Conservation (phyloP, 2,888 invertebrate genomes). For the Archaeoteleia sp. region DNA sequence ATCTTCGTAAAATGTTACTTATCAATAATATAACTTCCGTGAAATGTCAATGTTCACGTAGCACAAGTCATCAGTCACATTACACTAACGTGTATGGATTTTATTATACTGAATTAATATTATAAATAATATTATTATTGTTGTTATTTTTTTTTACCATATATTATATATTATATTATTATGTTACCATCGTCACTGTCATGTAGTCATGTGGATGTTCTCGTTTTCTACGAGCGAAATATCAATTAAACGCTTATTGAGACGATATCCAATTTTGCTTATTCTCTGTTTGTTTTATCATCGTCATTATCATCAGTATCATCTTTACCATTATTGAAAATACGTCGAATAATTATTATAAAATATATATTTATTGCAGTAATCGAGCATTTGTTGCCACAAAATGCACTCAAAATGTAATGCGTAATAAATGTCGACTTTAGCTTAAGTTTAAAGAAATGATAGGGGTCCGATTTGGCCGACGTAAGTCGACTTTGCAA, state of each 20-base stretch:
- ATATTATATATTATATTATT: conserved; percentile 56
- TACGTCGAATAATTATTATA: too few species aligned
- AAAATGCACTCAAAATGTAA: too few species aligned
- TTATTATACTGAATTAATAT: conserved; percentile 54
- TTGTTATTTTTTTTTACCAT: conserved; percentile 55
- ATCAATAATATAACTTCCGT: conserved; percentile 61
- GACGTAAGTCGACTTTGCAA: too few species aligned
- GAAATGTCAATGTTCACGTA: conserved; percentile 63
- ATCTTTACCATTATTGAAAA: too few species aligned
- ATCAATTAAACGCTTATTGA: conserved; percentile 56
- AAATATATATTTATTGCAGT: too few species aligned
- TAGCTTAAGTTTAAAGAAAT: too few species aligned
- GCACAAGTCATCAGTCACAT: conserved; percentile 62
- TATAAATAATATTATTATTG: conserved; percentile 49
- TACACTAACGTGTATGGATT: conserved; percentile 53
- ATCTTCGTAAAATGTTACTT: conserved; percentile 52
- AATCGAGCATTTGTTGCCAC: too few species aligned
- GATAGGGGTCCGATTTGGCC: too few species aligned
- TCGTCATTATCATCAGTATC: too few species aligned
- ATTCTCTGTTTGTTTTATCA: conserved; percentile 28
- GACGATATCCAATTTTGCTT: conserved; percentile 52
- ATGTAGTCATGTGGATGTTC: conserved; percentile 55
- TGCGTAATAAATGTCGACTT: too few species aligned
- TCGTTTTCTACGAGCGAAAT: conserved; percentile 56
- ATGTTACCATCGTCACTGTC: conserved; percentile 55